Evolutionary conservation across 2,888 invertebrate genomes (phyloP).

Genomic region (Meiosimyza platycephala): DNA sequence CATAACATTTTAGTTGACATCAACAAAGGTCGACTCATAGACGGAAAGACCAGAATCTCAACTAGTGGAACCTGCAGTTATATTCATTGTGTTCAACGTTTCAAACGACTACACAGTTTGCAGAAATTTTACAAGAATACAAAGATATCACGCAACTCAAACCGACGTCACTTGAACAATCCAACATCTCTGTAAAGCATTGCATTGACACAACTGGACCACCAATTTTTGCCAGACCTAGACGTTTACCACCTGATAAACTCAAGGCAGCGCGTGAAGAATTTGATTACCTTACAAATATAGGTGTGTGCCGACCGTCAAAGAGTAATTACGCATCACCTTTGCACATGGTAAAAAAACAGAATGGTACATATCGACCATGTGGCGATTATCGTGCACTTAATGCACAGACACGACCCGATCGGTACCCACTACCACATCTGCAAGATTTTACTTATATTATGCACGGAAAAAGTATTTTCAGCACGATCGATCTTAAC

Average conservation of each 20-base stretch:
- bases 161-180: background rate
- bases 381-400: slow-evolving; percentile 27
- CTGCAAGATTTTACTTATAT: too few species aligned
- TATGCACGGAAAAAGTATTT: too few species aligned
- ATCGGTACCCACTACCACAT: slow-evolving; percentile 30
- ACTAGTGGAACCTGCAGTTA: background rate
- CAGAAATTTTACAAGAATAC: background rate
- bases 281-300: too few species aligned
- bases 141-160: slow-evolving; percentile 12
- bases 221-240: slow-evolving; percentile 11
- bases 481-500: too few species aligned
- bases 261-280: slow-evolving; percentile 1
- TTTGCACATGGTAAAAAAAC: slow-evolving; percentile 17
- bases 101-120: background rate
- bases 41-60: background rate
- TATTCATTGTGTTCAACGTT: slow-evolving; percentile 6
- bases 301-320: slow-evolving; percentile 25
- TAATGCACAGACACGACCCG: slow-evolving; percentile 29
- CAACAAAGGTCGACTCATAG: background rate
- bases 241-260: slow-evolving; percentile 16
- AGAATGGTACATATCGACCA: slow-evolving; percentile 2
- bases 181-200: slow-evolving; percentile 6
- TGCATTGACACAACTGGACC: slow-evolving; percentile 17
- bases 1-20: background rate
- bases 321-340: slow-evolving; percentile 25